A percentile compares a stretch with the other conserved stretches of the same genome.
These are phyloP conservation scores for Oryzias javanicus DNA, from an alignment of 2,113 vertebrate genomes.

Conservation along the genomic window DNA sequence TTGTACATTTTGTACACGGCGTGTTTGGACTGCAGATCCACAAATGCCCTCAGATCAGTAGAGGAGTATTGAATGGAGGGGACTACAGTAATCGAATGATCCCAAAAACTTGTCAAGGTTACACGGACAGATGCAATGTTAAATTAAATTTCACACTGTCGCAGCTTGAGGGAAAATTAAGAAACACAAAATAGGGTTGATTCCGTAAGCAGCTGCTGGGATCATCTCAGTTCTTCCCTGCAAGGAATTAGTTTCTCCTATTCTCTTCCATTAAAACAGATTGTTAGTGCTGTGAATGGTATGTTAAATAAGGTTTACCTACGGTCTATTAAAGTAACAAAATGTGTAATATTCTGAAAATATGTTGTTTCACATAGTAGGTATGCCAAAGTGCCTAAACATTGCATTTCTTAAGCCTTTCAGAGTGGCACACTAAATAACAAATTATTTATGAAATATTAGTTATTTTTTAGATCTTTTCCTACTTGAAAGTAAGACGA, in stretches of 20 bases:
- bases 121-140: slow-evolving; percentile 55
- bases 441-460: too few species aligned
- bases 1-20: slow-evolving; percentile 1
- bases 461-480: too few species aligned
- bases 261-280: not conserved
- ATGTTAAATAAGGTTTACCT: too few species aligned
- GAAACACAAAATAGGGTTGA: slow-evolving; percentile 64
- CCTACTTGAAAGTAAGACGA: too few species aligned
- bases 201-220: slow-evolving; percentile 38
- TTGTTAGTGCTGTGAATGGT: too few species aligned
- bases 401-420: too few species aligned
- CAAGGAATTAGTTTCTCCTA: slow-evolving; percentile 6
- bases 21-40: not conserved
- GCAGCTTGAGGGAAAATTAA: slow-evolving; percentile 59
- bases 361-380: too few species aligned
- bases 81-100: slow-evolving; percentile 69
- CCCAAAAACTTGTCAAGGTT: slow-evolving; percentile 74
- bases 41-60: slow-evolving; percentile 64
- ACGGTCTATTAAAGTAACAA: too few species aligned
- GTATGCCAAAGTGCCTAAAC: too few species aligned
- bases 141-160: slow-evolving; percentile 71
- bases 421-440: too few species aligned
- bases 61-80: slow-evolving; percentile 59
- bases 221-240: slow-evolving; percentile 18
- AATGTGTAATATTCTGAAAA: too few species aligned